Evolutionary conservation across 1,140 invertebrate genomes (phyloP).

Genomic region (Ceratina japonica): DNA sequence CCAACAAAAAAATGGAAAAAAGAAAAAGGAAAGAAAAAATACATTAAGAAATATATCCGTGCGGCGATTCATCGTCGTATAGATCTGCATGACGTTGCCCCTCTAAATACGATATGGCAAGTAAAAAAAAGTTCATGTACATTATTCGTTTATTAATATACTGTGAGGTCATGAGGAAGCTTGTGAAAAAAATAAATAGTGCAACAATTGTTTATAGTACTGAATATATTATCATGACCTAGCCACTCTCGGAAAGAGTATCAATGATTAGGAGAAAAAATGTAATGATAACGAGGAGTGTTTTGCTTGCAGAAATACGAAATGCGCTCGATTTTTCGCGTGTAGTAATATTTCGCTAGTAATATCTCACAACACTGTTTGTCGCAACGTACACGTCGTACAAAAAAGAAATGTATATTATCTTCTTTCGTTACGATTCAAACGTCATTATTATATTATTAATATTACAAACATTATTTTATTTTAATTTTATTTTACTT

Average conservation of each 20-base stretch:
- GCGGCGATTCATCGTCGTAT: slow-evolving; percentile 27
- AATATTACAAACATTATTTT: slow-evolving; percentile 36
- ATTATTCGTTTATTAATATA: slow-evolving; percentile 59
- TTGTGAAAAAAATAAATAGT: slow-evolving; percentile 54
- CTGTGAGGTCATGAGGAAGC: slow-evolving; percentile 55
- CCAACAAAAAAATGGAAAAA: slow-evolving; percentile 8
- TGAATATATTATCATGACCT: slow-evolving; percentile 59
- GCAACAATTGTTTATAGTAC: slow-evolving; percentile 62
- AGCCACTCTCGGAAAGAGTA: slow-evolving; percentile 43
- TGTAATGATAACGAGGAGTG: slow-evolving; percentile 44
- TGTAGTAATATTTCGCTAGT: slow-evolving; percentile 51
- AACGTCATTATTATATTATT: slow-evolving; percentile 62
- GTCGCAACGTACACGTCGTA: slow-evolving; percentile 53
- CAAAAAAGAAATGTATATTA: slow-evolving; percentile 69
- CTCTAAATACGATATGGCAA: slow-evolving; percentile 49
- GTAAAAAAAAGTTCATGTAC: slow-evolving; percentile 52
- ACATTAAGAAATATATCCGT: slow-evolving; percentile 3
- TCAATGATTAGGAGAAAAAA: slow-evolving; percentile 50
- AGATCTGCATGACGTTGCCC: slow-evolving; percentile 52
- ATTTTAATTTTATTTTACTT: slow-evolving; percentile 31
- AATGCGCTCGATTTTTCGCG: slow-evolving; percentile 39
- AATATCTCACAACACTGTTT: slow-evolving; percentile 39
- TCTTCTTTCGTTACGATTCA: slow-evolving; percentile 69
- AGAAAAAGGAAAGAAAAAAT: neutral
- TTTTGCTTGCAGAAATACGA: slow-evolving; percentile 44